Base-by-base conservation (phyloP, 2,113 vertebrate genomes). In the Otolemur garnettii region DNA sequence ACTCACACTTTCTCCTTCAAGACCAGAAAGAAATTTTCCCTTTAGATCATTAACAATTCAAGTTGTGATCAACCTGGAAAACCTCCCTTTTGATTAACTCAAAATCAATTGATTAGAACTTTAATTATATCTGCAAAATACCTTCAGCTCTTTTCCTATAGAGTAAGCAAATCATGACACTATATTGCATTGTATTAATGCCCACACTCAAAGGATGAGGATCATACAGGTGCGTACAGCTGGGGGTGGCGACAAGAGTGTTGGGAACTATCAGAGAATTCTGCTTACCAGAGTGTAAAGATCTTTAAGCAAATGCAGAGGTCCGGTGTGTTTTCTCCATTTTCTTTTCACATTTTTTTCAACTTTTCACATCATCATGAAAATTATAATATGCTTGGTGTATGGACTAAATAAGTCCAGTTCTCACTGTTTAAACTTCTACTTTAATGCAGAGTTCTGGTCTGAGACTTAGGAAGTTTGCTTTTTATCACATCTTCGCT, bases 71-170 rank as follows among this genome's bases (percentile, higher is more conserved):
- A 79, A 53, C 5, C 50, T 74, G 35, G 10, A 79, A 69, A 82
- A 69, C 45, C 30, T 59, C 22, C 35, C 8, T 87, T 89, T 84
- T 79, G 18, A 82, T 45, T n/a, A 53, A 79, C 68, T 83, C 57
- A 79, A 38, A 90, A 62, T 64, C 45, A 42, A 35, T 59, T 64
- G 66, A 71, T 90, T 59, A 62, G 18, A 75, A 53, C 50, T 33
- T 50, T 74, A 33, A 93, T 93, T 59, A 75, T 4, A 95, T 87
- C 50, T 79, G 68, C 26, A 92, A 92, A 92, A 81, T 87, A 5
- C 7, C 28, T 91, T 66, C 60, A 66, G 38, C n/a, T 35, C 88
- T 71, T 71, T 28, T 53, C 28, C 18, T n/a, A 11, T 4, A 71
- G 74, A 33, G 7, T 24, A 64, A 74, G n/a, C 3, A 35, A 74